Conservation (phyloP, 1,140 invertebrate genomes). For the Scaptomyza pallida region DNA sequence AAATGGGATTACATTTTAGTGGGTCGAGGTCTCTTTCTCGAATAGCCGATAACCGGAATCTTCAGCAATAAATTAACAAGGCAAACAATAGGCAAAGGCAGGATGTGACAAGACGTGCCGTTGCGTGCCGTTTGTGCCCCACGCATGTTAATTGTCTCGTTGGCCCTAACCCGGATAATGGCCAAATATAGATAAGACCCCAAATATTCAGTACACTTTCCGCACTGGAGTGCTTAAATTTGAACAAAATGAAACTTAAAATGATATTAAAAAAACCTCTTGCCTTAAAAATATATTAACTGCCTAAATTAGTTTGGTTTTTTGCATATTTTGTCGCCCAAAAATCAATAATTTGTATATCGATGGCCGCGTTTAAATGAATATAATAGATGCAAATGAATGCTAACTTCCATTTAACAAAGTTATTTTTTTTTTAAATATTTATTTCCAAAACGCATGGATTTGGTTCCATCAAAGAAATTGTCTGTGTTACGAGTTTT, state of each 20-base stretch:
- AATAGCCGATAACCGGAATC: conserved; percentile 51
- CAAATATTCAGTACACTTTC: conserved; percentile 11
- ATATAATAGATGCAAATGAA: no score
- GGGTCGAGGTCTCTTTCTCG: neutral
- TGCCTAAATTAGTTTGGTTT: neutral
- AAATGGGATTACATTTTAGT: conserved; percentile 30
- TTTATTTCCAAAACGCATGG: no score
- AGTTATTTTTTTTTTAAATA: no score
- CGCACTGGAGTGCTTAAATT: neutral
- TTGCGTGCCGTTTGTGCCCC: conserved; percentile 32
- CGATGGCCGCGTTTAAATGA: no score
- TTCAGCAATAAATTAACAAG: conserved; percentile 44
- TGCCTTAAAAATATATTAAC: no score
- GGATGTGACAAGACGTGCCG: conserved; percentile 7
- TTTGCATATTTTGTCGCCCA: no score
- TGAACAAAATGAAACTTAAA: no score
- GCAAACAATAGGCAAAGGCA: conserved; percentile 15
- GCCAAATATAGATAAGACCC: neutral
- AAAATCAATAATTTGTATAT: no score
- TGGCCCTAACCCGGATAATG: neutral
- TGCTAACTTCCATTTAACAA: no score
- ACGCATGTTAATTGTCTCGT: conserved; percentile 24
- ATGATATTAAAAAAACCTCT: no score
- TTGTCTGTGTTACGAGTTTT: no score
- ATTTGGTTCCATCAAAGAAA: no score